These are phyloP conservation scores for Genyomyrus donnyi DNA, from an alignment of 2,113 vertebrate species.

Conservation along the genomic window DNA sequence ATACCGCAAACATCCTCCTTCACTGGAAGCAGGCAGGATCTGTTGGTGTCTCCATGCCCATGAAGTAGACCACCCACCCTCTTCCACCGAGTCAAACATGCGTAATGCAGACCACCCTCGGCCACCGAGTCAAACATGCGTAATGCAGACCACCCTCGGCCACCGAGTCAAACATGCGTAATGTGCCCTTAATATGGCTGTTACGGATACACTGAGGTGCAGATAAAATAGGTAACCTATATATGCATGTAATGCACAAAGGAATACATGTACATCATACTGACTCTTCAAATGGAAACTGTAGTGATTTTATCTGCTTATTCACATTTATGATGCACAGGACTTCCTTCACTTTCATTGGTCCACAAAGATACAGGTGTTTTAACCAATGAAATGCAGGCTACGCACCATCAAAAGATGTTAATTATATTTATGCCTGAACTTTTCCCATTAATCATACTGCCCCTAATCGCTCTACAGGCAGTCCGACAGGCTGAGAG, in stretches of 20 bases:
- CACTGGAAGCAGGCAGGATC: background rate
- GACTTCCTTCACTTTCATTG: background rate
- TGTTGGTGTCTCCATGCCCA: background rate
- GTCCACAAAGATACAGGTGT: background rate
- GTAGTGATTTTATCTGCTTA: background rate
- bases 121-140: too few relatives aligned
- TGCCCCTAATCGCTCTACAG: background rate
- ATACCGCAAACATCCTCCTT: background rate
- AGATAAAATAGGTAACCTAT: background rate
- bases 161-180: too few relatives aligned
- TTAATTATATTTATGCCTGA: background rate
- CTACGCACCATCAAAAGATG: background rate
- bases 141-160: background rate
- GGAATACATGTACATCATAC: background rate
- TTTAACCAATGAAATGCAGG: background rate
- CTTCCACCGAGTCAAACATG: too few relatives aligned
- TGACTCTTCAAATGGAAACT: background rate
- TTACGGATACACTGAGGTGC: background rate
- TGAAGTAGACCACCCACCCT: background rate
- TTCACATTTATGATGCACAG: background rate
- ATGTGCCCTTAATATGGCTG: background rate
- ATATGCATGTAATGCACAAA: background rate
- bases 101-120: background rate
- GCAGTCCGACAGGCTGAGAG: background rate
- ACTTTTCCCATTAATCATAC: background rate